These are phyloP conservation scores for Caenorhabditis latens DNA, from an alignment of 1,140 invertebrate genomes.

Conservation along the genomic window DNA sequence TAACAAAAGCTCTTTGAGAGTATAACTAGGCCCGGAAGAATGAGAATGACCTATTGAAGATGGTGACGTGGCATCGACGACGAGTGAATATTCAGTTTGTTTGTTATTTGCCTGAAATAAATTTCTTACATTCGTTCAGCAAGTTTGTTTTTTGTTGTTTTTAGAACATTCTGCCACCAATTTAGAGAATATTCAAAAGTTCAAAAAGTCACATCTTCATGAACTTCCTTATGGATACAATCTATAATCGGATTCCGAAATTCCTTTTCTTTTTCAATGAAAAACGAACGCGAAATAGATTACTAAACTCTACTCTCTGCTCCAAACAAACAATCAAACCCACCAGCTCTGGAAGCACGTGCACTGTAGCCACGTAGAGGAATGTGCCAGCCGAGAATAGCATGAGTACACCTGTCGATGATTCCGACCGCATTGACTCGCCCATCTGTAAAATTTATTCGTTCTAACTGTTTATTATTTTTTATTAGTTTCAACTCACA, in stretches of 20 bases:
- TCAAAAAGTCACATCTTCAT: no score
- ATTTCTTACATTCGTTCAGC: no score
- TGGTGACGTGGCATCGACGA: constrained; percentile 70
- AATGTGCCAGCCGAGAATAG: constrained; percentile 98
- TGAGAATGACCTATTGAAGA: constrained; percentile 55
- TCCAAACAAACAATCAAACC: constrained; percentile 63
- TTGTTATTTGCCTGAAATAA: constrained; percentile 78
- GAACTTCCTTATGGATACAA: background rate
- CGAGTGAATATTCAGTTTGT: constrained; percentile 80
- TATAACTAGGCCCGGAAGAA: constrained; percentile 80
- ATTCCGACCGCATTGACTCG: constrained; percentile 83
- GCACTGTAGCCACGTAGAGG: constrained; percentile 97
- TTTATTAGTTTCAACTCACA: constrained; percentile 37
- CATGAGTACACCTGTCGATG: constrained; percentile 95
- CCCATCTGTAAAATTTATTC: constrained; percentile 75
- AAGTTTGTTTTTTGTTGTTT: no score
- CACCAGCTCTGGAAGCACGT: constrained; percentile 91
- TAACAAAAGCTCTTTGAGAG: constrained; percentile 85
- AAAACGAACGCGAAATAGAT: background rate
- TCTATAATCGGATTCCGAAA: constrained; percentile 5
- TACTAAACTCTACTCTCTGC: constrained; percentile 1
- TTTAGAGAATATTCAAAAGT: background rate
- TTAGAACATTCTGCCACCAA: background rate
- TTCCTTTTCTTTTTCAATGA: background rate
- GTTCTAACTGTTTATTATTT: background rate